Conservation (phyloP, 64 coral and sea anemone species). For the Stylophora pistillata region DNA sequence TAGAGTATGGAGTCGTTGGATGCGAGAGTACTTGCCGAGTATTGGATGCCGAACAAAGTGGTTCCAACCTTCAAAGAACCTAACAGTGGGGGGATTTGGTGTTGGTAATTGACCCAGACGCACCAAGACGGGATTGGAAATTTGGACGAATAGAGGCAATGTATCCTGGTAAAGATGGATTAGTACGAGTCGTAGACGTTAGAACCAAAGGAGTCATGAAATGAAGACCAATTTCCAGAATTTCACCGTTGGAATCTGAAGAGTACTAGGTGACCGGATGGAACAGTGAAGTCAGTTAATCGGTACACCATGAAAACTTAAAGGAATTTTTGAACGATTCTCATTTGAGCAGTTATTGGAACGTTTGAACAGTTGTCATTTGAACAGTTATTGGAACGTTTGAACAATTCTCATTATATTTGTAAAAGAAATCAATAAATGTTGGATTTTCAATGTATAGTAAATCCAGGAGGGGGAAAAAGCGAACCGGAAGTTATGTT, state of each 20-base stretch:
- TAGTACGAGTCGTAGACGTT: slow-evolving; percentile 4
- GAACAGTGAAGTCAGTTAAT: too few species aligned
- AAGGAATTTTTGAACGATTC: too few species aligned
- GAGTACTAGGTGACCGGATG: neutral
- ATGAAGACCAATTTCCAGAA: slow-evolving; percentile 22
- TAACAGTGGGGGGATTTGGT: slow-evolving; percentile 43
- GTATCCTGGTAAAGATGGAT: slow-evolving; percentile 22
- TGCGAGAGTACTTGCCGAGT: slow-evolving; percentile 25
- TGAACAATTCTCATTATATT: too few species aligned
- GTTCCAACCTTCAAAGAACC: neutral
- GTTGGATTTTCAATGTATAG: too few species aligned
- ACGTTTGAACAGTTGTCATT: too few species aligned
- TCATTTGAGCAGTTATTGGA: too few species aligned
- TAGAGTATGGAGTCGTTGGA: slow-evolving; percentile 37
- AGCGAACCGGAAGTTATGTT: too few species aligned
- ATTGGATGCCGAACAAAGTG: slow-evolving; percentile 47
- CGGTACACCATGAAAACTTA: too few species aligned
- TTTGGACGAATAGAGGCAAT: slow-evolving; percentile 3
- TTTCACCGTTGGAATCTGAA: slow-evolving; percentile 60
- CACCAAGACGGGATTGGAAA: slow-evolving; percentile 4
- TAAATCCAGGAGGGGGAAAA: too few species aligned
- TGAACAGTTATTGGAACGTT: too few species aligned
- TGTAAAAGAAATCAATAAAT: too few species aligned
- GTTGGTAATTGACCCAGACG: slow-evolving; percentile 57
- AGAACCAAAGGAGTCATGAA: neutral